These are phyloP conservation scores for Nematolebias whitei DNA, from an alignment of 2,113 vertebrate genomes.

Conservation along the genomic window DNA sequence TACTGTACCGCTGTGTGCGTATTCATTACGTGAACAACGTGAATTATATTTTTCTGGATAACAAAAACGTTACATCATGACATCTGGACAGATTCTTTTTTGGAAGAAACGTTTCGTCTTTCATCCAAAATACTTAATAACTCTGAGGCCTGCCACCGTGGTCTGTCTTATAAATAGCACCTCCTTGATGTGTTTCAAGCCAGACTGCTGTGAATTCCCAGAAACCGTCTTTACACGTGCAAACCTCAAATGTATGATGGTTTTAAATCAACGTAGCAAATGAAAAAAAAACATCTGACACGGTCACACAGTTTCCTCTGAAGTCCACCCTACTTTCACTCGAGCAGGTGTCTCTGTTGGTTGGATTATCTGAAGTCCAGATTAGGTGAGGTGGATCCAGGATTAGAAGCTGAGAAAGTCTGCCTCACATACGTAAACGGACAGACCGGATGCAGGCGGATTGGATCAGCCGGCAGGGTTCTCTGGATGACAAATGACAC, in stretches of 20 bases:
- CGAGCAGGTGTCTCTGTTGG: not conserved
- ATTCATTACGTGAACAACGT: conserved; percentile 13
- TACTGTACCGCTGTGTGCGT: conserved; percentile 4
- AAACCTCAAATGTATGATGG: not conserved
- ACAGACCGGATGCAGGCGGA: not conserved
- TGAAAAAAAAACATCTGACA: not conserved
- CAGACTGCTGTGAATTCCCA: too few species aligned
- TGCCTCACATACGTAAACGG: not conserved
- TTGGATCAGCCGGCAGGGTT: not conserved
- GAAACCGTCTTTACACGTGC: too few species aligned
- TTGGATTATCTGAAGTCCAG: conserved; percentile 9
- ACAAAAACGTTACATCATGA: too few species aligned
- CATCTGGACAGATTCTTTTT: too few species aligned
- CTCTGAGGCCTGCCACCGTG: too few species aligned
- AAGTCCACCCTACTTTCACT: not conserved
- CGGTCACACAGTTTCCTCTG: not conserved
- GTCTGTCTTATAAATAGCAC: too few species aligned
- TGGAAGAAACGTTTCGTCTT: too few species aligned
- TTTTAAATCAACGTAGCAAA: not conserved
- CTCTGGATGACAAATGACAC: not conserved
- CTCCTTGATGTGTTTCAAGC: too few species aligned
- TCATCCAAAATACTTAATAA: too few species aligned
- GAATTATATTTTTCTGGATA: not conserved
- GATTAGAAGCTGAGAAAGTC: conserved; percentile 6
- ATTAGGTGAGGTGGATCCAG: not conserved